These are phyloP conservation scores for Caenorhabditis wallacei DNA, from an alignment of 2,888 invertebrate species.

Conservation along the genomic window DNA sequence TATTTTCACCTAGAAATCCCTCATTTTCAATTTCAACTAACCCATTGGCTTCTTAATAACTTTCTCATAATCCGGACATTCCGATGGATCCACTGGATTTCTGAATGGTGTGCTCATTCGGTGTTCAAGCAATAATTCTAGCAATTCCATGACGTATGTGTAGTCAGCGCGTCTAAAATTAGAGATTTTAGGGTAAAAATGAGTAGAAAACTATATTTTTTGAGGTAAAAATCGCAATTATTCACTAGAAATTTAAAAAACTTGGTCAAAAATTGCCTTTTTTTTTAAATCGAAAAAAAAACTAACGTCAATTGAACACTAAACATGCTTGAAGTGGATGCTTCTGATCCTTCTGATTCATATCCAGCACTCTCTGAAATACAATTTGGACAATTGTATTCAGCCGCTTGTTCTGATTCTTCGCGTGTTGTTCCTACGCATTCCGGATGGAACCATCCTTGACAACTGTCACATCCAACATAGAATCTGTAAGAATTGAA, in stretches of 20 bases:
- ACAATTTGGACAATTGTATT: conserved; percentile 97
- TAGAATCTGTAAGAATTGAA: conserved; percentile 89
- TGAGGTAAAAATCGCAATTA: no score
- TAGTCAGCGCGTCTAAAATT: conserved; percentile 69
- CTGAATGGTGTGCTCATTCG: conserved; percentile 96
- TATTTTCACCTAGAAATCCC: no score
- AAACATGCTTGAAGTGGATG: conserved; percentile 28
- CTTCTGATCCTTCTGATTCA: conserved; percentile 55
- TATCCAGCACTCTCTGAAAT: conserved; percentile 34
- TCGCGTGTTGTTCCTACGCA: conserved; percentile 89
- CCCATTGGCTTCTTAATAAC: conserved; percentile 85
- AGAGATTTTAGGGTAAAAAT: no score
- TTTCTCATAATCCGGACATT: conserved; percentile 97
- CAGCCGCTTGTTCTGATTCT: conserved; percentile 91
- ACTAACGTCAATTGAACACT: conserved; percentile 40
- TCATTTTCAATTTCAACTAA: conserved; percentile 65
- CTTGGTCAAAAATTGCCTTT: not conserved
- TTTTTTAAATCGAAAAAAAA: no score
- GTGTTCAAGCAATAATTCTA: conserved; percentile 69
- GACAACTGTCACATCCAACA: conserved; percentile 98
- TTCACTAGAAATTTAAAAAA: no score
- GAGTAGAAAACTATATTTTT: no score
- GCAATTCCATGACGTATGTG: conserved; percentile 64
- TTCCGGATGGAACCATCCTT: conserved; percentile 99
- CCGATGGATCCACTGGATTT: conserved; percentile 95